Evolutionary conservation across 64 coral and sea anemone genomes (phyloP).

Genomic region (Catalaphyllia jardinei): DNA sequence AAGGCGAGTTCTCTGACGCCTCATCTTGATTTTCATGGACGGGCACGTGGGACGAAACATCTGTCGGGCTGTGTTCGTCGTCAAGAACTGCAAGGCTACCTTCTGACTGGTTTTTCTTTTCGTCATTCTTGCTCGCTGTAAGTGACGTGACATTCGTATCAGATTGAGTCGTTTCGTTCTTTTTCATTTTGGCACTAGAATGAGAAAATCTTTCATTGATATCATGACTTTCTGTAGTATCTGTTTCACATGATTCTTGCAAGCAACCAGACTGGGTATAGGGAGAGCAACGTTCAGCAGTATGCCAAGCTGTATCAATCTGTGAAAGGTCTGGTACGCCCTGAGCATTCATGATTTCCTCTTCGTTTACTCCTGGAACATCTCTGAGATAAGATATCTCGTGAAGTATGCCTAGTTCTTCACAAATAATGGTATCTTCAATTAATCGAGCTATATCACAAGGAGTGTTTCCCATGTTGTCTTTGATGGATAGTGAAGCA

Average conservation of each 20-base stretch:
- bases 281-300: slow-evolving; percentile 48
- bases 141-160: slow-evolving; percentile 50
- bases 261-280: slow-evolving; percentile 36
- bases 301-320: slow-evolving; percentile 45
- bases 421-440: slow-evolving; percentile 66
- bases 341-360: slow-evolving; percentile 51
- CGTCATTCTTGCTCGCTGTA: slow-evolving; percentile 63
- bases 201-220: slow-evolving; percentile 12
- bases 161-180: slow-evolving; percentile 48
- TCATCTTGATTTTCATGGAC: slow-evolving; percentile 58
- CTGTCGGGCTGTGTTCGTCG: slow-evolving; percentile 56
- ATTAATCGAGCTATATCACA: slow-evolving; percentile 68
- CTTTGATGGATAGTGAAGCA: slow-evolving; percentile 63
- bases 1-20: slow-evolving; percentile 48
- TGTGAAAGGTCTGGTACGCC: slow-evolving; percentile 22
- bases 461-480: slow-evolving; percentile 65
- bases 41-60: slow-evolving; percentile 51
- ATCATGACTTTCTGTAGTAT: slow-evolving; percentile 55
- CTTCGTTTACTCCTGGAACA: slow-evolving; percentile 53
- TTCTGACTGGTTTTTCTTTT: slow-evolving; percentile 56
- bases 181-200: slow-evolving; percentile 54
- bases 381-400: slow-evolving; percentile 60
- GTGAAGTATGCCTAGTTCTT: slow-evolving; percentile 65
- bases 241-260: slow-evolving; percentile 54
- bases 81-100: slow-evolving; percentile 56